Evolutionary conservation across 2,888 invertebrate genomes (phyloP).

Genomic region (Bellardia pandia): DNA sequence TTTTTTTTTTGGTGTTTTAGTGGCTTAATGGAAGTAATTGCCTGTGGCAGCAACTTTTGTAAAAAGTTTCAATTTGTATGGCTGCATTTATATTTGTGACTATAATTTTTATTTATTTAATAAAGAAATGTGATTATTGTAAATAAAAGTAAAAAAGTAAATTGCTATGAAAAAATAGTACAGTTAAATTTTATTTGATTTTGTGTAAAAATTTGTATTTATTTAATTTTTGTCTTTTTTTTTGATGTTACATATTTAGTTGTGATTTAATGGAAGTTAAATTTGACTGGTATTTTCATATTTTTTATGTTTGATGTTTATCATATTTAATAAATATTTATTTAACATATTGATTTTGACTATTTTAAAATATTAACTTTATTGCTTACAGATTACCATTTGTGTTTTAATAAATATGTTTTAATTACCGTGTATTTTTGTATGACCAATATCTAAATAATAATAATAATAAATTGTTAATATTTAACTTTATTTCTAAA

Average conservation of each 20-base stretch:
- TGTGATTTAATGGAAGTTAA: not conserved
- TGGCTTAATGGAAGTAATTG: constrained; percentile 47
- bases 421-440: not conserved
- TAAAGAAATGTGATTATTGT: constrained; percentile 40
- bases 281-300: not conserved
- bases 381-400: not conserved
- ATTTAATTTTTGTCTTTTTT: constrained; percentile 17
- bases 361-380: constrained; percentile 30
- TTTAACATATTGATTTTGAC: constrained; percentile 19
- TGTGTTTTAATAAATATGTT: not conserved
- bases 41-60: constrained; percentile 50
- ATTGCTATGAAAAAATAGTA: not conserved
- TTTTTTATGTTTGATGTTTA: not conserved
- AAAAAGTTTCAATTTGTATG: constrained; percentile 18
- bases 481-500: no score
- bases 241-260: not conserved
- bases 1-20: not conserved
- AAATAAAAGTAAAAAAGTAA: constrained; percentile 15
- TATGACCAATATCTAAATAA: no score
- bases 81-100: constrained; percentile 2
- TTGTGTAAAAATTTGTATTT: not conserved
- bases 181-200: constrained; percentile 19
- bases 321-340: not conserved
- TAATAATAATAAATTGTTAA: no score
- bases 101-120: constrained; percentile 54